Percentiles rank a stretch among this genome's conserved stretches.
phyloP scores from a whole-genome alignment of 2,888 invertebrate species.

The Eristalis intricaria region DNA sequence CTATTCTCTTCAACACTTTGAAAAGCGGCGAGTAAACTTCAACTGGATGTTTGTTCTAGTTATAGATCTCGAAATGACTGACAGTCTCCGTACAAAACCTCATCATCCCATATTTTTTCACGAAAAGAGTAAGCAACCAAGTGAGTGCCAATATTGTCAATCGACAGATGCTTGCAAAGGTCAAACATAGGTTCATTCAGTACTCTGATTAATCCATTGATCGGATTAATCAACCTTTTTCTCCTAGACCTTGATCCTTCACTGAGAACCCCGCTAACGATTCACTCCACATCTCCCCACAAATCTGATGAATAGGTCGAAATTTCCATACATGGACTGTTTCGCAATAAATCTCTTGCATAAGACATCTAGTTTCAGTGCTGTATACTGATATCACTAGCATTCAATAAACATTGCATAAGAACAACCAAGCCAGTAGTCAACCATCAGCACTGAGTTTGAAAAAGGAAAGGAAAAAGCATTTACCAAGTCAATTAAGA shows the following conservation, averaged over 20 bases:
- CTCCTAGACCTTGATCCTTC: not conserved
- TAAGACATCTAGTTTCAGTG: conserved; percentile 17
- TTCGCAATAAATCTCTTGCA: conserved; percentile 37
- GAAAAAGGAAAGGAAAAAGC: not conserved
- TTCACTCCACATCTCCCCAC: not conserved
- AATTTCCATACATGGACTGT: conserved; percentile 42
- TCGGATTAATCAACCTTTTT: not conserved
- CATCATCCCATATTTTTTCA: not conserved
- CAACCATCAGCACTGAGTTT: conserved; percentile 24
- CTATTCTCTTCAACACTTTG: too few relatives aligned
- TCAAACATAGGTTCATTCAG: not conserved
- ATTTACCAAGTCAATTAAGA: conserved; percentile 50
- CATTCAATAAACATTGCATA: conserved; percentile 35
- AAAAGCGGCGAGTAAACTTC: too few relatives aligned
- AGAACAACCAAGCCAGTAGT: conserved; percentile 38
- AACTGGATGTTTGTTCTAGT: too few relatives aligned
- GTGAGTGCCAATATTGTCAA: not conserved
- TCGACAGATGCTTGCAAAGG: not conserved
- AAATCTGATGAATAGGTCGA: conserved; percentile 31
- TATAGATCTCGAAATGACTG: not conserved
- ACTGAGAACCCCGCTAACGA: not conserved
- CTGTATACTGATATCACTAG: not conserved
- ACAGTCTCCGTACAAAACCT: not conserved
- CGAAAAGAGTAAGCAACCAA: not conserved
- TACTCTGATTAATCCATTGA: not conserved